Percentiles rank a stretch among this genome's conserved stretches.
Evolutionary conservation across 2,888 invertebrate species (phyloP).

Genomic region (Epinotia ramella): DNA sequence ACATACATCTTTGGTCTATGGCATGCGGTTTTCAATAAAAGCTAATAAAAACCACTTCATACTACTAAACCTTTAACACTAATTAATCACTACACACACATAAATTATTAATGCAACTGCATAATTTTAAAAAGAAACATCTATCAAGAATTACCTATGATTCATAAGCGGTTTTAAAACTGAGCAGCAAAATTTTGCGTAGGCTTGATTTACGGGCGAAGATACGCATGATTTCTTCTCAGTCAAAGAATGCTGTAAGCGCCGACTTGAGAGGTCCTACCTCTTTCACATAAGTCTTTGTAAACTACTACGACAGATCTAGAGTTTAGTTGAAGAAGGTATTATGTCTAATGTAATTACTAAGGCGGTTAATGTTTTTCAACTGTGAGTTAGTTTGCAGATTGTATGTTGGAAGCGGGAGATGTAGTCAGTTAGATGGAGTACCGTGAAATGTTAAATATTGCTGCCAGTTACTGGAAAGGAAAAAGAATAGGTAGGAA

Average conservation of each 20-base stretch:
- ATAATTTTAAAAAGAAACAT: background rate
- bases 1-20: background rate
- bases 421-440: conserved; percentile 11
- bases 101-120: background rate
- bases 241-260: background rate
- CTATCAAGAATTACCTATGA: background rate
- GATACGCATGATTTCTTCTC: background rate
- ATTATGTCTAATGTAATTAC: conserved; percentile 1
- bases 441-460: conserved; percentile 35
- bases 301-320: background rate
- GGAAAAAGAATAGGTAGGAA: conserved; percentile 1
- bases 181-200: background rate
- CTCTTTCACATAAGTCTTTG: background rate
- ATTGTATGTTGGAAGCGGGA: conserved; percentile 9
- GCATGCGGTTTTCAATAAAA: conserved; percentile 10
- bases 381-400: background rate
- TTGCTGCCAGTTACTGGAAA: conserved; percentile 13
- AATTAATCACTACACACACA: conserved; percentile 16
- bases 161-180: background rate
- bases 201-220: conserved; percentile 15
- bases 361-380: conserved; percentile 3
- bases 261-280: background rate
- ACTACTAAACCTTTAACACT: background rate
- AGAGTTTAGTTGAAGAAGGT: background rate
- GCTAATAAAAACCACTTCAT: background rate